Evolutionary conservation across 2,113 vertebrate genomes (phyloP), one percentile per base, ranked within the genome.

Genomic region (Hippocampus barbouri): DNA sequence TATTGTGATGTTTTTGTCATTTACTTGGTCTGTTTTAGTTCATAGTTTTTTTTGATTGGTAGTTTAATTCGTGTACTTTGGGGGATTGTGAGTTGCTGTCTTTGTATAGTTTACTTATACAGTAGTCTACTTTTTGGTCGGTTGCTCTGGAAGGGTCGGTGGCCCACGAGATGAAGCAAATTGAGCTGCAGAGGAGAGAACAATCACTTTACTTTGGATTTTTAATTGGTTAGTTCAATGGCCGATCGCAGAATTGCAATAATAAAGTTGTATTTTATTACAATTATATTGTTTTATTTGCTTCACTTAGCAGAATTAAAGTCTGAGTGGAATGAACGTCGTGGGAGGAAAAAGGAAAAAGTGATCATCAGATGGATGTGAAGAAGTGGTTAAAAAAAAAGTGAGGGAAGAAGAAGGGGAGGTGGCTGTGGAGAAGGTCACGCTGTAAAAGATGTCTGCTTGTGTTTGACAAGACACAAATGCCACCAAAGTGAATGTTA

Each of bases 401-500:
- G 10, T 59, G 12, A 59, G 15, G 6, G 25, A 59, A 59, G 12
- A 38, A 61, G 27, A 30, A 34, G 59, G 15, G 7, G 15, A 16
- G 14, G 15, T 34, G 27, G 27, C 14, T 34, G 59, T 30, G 34
- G 27, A 18, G 27, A 61, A 61, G 59, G 59, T 61, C 59, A 61
- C 57, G 25, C 14, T 34, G 27, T 60, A 60, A 60, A 60, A 60
- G 14, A 60, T 60, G 57, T 60, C 57, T 16, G 25, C 27, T 60
- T 60, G 57, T 9, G 25, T 60, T 60, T 60, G 12, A 27, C 57
- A 60, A 60, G 57, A 60, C 25, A 34, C 59, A 61, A 61, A 61
- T 61, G 59, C 27, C 59, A 61, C 59, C 59, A 15, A 34, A 27
- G 59, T 30, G 16, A 61, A 61, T 34, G 27, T 60, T 34, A 60